phyloP scores from a whole-genome alignment of 1,140 invertebrate species.

The Neotoxoptera formosana region DNA sequence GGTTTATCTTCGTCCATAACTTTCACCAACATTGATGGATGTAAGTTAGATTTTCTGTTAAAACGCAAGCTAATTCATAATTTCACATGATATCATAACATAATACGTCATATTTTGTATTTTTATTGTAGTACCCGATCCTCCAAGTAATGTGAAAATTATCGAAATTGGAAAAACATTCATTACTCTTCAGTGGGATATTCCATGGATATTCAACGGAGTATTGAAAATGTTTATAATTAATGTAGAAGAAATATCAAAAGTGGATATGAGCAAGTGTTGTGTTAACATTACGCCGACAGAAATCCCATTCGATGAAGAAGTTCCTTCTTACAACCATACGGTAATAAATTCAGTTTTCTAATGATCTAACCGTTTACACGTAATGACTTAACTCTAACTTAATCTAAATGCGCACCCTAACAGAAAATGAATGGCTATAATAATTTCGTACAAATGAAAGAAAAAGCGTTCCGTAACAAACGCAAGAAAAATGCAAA shows the following conservation, averaged over 20 bases:
- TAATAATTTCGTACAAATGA: no score
- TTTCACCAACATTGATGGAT: background rate
- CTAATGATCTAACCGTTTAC: background rate
- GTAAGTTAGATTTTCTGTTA: background rate
- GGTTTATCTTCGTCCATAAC: background rate
- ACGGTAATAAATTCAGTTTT: background rate
- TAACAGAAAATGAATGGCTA: no score
- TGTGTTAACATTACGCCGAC: background rate
- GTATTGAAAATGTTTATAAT: conserved; percentile 4
- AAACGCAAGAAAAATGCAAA: no score
- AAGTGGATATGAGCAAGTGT: background rate
- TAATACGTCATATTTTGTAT: background rate
- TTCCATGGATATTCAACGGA: conserved; percentile 33
- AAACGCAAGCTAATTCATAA: background rate
- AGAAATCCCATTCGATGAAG: background rate
- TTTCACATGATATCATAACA: no score
- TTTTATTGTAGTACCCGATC: background rate
- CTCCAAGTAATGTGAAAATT: background rate
- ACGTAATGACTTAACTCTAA: background rate
- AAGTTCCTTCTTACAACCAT: conserved; percentile 18
- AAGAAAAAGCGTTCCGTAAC: no score
- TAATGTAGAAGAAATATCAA: background rate
- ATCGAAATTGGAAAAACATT: background rate
- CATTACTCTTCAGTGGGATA: conserved; percentile 16
- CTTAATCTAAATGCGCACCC: background rate